Evolutionary conservation across 1,140 invertebrate species (phyloP).

Genomic region (Pissodes strobi): DNA sequence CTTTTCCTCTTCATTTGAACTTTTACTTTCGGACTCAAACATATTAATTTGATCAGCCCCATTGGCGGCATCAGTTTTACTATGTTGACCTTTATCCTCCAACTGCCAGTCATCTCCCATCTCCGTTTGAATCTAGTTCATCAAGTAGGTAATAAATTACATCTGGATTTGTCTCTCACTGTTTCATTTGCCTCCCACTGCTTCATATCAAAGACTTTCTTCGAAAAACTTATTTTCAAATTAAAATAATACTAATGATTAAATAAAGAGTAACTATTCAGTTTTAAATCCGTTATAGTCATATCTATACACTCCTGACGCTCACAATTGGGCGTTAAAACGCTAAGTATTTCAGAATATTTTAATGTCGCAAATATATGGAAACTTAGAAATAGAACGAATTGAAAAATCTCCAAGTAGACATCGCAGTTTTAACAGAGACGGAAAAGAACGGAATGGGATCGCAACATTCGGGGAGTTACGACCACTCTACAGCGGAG

Average conservation of each 20-base stretch:
- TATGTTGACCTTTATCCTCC: neutral
- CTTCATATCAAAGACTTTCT: neutral
- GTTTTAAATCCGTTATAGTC: neutral
- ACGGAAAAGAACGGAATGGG: no score
- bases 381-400: no score
- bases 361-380: no score
- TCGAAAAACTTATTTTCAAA: neutral
- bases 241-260: neutral
- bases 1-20: neutral
- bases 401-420: no score
- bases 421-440: no score
- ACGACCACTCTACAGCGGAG: no score
- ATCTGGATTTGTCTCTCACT: neutral
- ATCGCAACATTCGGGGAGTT: no score
- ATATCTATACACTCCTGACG: neutral
- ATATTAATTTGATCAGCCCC: neutral
- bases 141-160: neutral
- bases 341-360: no score
- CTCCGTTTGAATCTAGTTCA: neutral
- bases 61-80: neutral
- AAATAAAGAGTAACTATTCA: neutral
- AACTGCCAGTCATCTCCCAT: neutral
- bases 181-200: no score
- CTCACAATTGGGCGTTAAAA: neutral
- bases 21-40: no score